Evolutionary conservation across 2,888 invertebrate genomes (phyloP).

Genomic region (Anodontia alba): DNA sequence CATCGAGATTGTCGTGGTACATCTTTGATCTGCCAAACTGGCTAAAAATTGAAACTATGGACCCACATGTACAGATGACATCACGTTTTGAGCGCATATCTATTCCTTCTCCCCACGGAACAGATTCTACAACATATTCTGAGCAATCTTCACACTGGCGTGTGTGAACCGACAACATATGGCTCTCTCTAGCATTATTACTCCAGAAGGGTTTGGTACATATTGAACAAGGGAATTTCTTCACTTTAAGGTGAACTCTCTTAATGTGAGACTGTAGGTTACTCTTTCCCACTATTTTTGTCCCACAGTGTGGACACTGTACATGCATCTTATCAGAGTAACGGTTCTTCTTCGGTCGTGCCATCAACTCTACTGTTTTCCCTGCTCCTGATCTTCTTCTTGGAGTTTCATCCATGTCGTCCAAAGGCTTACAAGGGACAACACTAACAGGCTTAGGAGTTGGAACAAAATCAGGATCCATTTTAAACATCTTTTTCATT

Average conservation of each 20-base stretch:
- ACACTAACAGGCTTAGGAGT: neutral
- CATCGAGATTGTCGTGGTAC: conserved; percentile 49
- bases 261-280: conserved; percentile 53
- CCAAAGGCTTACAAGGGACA: neutral
- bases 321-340: conserved; percentile 47
- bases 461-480: neutral
- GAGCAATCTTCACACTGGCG: conserved; percentile 55
- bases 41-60: conserved; percentile 56
- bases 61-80: conserved; percentile 58
- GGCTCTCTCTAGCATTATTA: conserved; percentile 50
- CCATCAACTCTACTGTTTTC: neutral
- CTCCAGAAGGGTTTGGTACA: conserved; percentile 57
- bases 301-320: conserved; percentile 55
- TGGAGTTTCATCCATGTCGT: neutral
- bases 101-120: conserved; percentile 55
- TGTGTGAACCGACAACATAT: conserved; percentile 58
- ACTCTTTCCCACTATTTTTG: conserved; percentile 45
- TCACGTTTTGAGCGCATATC: conserved; percentile 51
- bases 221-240: conserved; percentile 47
- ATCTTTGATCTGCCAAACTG: conserved; percentile 44
- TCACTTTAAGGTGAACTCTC: conserved; percentile 47
- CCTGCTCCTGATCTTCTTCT: neutral
- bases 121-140: conserved; percentile 60
- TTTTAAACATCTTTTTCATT: neutral
- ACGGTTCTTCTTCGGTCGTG: conserved; percentile 28